Evolutionary conservation across 2,113 vertebrate species (phyloP).

Genomic region (Australoheros scitulus): DNA sequence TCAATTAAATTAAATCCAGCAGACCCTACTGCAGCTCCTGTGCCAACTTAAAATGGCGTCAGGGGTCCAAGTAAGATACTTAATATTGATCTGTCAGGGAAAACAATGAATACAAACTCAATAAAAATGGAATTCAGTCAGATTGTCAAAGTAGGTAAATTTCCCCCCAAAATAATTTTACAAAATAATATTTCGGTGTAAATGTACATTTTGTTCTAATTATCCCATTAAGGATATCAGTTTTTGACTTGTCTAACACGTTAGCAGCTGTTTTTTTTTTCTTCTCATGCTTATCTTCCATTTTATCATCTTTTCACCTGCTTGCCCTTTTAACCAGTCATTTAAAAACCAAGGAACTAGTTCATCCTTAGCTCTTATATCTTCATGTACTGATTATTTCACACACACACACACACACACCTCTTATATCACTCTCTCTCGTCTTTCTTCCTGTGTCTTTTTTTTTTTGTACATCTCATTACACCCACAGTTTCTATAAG

Average conservation of each 20-base stretch:
- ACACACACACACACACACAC: background rate
- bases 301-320: background rate
- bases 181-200: background rate
- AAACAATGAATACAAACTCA: background rate
- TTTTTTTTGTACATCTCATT: constrained; percentile 50
- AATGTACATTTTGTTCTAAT: background rate
- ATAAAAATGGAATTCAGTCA: background rate
- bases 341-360: background rate
- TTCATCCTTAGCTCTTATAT: background rate
- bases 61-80: background rate
- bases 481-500: constrained; percentile 61
- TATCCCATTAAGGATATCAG: background rate
- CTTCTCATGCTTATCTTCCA: background rate
- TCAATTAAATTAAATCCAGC: background rate
- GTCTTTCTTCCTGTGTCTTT: constrained; percentile 2
- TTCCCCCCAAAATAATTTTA: accelerated
- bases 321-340: background rate
- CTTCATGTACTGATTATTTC: background rate
- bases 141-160: background rate
- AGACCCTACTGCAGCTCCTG: background rate
- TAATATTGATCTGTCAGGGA: background rate
- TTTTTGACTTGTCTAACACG: background rate
- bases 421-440: constrained; percentile 10
- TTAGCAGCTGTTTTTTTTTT: background rate
- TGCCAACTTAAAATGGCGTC: background rate